Conservation (phyloP, 2,113 vertebrate species). For the Terrapene triunguis region DNA sequence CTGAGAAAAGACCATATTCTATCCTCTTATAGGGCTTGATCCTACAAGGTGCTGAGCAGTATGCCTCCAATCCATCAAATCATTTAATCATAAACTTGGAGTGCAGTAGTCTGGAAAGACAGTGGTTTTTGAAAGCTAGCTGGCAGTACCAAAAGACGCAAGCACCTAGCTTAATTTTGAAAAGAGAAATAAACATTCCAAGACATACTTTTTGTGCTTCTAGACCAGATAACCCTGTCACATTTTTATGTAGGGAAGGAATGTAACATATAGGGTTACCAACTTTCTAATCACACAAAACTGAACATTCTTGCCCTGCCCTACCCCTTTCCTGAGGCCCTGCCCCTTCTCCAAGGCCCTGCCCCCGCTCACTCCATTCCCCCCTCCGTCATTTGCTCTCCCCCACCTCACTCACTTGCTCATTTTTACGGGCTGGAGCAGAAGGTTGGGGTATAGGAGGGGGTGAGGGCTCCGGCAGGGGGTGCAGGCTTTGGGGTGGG, state of each 20-base stretch:
- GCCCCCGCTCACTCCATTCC: too few species aligned
- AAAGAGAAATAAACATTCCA: rapidly evolving
- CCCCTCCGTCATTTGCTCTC: too few species aligned
- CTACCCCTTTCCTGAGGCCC: too few species aligned
- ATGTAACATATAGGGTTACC: too few species aligned
- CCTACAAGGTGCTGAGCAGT: not conserved
- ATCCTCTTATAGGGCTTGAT: not conserved
- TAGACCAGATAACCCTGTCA: not conserved
- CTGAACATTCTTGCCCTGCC: too few species aligned
- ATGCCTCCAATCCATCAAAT: not conserved
- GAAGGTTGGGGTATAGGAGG: too few species aligned
- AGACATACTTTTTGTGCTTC: rapidly evolving
- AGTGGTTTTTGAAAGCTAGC: not conserved
- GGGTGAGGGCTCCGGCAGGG: too few species aligned
- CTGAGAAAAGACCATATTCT: not conserved
- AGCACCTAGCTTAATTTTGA: not conserved
- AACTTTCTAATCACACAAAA: too few species aligned
- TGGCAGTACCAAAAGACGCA: rapidly evolving
- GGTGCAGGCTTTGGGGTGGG: too few species aligned
- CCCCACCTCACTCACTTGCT: too few species aligned
- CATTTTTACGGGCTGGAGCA: too few species aligned
- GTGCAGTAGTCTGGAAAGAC: rapidly evolving
- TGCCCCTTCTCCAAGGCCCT: too few species aligned
- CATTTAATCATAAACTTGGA: not conserved
- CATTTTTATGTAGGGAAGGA: not conserved